These are phyloP conservation scores for Tupiocoris notatus DNA, from an alignment of 2,888 invertebrate species.

Conservation along the genomic window DNA sequence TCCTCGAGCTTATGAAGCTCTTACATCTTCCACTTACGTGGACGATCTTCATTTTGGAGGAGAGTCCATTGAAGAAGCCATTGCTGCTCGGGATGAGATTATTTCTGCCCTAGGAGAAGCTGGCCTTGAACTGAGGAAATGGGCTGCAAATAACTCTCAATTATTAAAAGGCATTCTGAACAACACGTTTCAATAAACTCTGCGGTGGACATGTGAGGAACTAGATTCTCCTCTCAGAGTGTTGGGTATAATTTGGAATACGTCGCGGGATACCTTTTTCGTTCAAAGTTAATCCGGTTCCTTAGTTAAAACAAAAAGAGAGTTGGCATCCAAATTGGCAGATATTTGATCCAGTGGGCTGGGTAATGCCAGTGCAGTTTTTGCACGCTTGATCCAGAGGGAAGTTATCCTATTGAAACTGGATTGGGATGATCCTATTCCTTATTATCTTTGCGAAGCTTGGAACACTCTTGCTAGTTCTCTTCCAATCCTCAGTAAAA, in stretches of 20 bases:
- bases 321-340: constrained; percentile 20
- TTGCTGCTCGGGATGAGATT: neutral
- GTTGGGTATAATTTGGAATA: constrained; percentile 18
- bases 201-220: neutral
- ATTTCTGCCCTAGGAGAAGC: neutral
- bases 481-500: neutral
- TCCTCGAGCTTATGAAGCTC: neutral
- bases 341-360: constrained; percentile 19
- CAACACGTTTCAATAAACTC: neutral
- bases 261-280: neutral
- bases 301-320: neutral
- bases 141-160: constrained; percentile 14
- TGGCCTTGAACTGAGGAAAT: constrained; percentile 1
- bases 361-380: constrained; percentile 6
- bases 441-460: neutral
- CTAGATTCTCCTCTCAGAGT: neutral
- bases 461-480: neutral
- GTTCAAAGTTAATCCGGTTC: neutral
- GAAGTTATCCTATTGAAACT: neutral
- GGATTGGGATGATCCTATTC: constrained; percentile 14
- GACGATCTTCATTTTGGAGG: constrained; percentile 5
- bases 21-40: neutral
- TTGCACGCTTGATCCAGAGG: neutral
- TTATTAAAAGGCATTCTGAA: neutral
- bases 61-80: neutral